Evolutionary conservation across 2,888 invertebrate species (phyloP).

Genomic region (Cantharis nigra): DNA sequence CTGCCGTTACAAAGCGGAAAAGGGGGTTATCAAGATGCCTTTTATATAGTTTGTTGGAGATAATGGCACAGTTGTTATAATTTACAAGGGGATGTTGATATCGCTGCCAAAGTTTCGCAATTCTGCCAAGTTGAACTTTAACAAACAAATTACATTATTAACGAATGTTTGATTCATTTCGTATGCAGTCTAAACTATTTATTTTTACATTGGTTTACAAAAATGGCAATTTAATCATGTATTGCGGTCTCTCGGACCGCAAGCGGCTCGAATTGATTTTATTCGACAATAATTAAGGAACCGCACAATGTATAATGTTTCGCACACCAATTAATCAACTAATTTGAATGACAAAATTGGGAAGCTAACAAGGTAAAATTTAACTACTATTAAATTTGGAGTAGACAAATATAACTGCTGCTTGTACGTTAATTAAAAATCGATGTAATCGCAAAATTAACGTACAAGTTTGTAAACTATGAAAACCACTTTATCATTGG

Average conservation of each 20-base stretch:
- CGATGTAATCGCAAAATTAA: not conserved
- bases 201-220: not conserved
- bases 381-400: not conserved
- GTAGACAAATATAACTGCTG: not conserved
- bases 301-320: not conserved
- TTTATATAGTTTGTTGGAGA: constrained; percentile 22
- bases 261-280: not conserved
- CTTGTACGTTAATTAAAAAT: not conserved
- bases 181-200: not conserved
- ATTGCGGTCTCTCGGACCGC: not conserved
- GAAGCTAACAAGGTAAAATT: not conserved
- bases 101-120: constrained; percentile 24
- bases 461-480: not conserved
- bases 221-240: not conserved
- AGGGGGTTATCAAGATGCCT: constrained; percentile 7
- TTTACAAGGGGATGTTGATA: constrained; percentile 25
- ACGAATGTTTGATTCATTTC: not conserved
- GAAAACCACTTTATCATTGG: not conserved
- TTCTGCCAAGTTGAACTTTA: constrained; percentile 22
- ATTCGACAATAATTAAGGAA: not conserved
- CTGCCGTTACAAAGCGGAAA: constrained; percentile 1
- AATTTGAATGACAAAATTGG: not conserved
- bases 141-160: not conserved
- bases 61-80: constrained; percentile 18
- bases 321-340: not conserved